Conservation (phyloP, 2,888 invertebrate genomes). For the Hemithea aestivaria region DNA sequence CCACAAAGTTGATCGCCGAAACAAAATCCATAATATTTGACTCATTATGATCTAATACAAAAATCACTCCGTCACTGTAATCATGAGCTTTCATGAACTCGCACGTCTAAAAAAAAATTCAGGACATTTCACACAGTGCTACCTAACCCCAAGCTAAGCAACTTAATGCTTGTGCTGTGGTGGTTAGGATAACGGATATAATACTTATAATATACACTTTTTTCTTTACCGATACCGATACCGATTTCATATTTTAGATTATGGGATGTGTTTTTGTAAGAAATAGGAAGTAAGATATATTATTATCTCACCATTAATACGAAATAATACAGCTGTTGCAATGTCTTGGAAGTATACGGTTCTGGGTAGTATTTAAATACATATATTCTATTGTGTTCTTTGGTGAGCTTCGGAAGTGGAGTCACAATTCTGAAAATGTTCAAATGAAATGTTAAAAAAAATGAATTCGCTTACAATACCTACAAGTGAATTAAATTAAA, state of each 20-base stretch:
- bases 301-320: conserved; percentile 1
- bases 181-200: too few species aligned
- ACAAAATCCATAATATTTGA: conserved; percentile 18
- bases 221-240: too few species aligned
- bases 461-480: too few species aligned
- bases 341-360: conserved; percentile 1
- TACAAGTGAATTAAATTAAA: too few species aligned
- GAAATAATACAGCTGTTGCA: not conserved
- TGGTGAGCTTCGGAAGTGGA: conserved; percentile 31
- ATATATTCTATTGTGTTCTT: conserved; percentile 30
- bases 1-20: conserved; percentile 27
- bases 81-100: conserved; percentile 32
- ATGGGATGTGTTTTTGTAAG: too few species aligned
- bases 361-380: conserved; percentile 5
- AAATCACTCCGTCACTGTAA: conserved; percentile 31
- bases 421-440: conserved; percentile 20
- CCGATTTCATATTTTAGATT: too few species aligned
- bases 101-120: conserved; percentile 11
- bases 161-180: too few species aligned
- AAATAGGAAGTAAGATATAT: not conserved
- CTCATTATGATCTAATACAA: conserved; percentile 28
- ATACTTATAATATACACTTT: too few species aligned
- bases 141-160: too few species aligned
- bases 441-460: too few species aligned
- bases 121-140: too few species aligned